Base-by-base conservation (phyloP, 2,113 vertebrate species). In the Lota lota region DNA sequence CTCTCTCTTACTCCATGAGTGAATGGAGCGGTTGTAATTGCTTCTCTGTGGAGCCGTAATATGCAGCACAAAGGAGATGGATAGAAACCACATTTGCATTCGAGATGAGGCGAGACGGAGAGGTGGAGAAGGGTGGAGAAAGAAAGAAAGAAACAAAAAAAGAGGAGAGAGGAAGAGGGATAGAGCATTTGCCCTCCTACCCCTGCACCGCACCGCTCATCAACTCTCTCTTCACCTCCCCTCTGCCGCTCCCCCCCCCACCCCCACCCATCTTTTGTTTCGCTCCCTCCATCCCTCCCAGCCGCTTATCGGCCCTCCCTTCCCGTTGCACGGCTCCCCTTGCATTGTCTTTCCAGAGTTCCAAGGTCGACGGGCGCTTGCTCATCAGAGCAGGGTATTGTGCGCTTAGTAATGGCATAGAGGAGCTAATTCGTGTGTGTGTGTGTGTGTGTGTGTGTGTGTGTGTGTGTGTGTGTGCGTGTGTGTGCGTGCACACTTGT, bases 21-120 rank as follows among this genome's bases (percentile, higher is more conserved):
- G 88, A 90, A 83, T 85, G 84, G 79, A 88, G 89, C 85, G 79
- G 78, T 83, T 88, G 88, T 89, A 89, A 90, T 90, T 90, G 88
- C 84, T 88, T 89, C 88, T 89, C 89, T 85, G 80, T 70, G 82
- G 80, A 88, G 88, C 84, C 83, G 85, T 87, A 85, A 88, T 77
- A 79, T 69, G 80, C 78, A 70, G 83, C 85, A 87, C 85, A 87
- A 85, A 87, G 87, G 87, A 87, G 83, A 82, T 75, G 73, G 83
- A 83, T 73, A 85, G 82, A 78, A 87, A 87, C 83, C 79, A 75
- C 89, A 89, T 90, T 89, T 88, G 89, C 89, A 90, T 90, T 85
- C 81, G 47, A 80, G 88, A 90, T 89, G 89, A 89, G 88, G 83
- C 20, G 74, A 85, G 82, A 80, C 73, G 74, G 81, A 72, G 66